Conservation (phyloP, 2,113 vertebrate genomes). For the Anser brachyrhynchus region DNA sequence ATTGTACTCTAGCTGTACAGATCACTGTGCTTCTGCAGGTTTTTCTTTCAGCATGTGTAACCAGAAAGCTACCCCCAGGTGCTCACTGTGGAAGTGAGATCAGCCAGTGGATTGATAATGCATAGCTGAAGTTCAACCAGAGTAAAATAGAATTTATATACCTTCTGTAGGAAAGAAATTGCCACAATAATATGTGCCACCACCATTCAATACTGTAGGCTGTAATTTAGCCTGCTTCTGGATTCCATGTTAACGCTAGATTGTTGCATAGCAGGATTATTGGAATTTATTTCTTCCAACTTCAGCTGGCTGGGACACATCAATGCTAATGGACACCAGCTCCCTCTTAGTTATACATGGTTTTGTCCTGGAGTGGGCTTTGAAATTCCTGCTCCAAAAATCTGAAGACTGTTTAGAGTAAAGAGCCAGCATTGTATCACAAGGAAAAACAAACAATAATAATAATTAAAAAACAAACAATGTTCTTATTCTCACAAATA, state of each 20-base stretch:
- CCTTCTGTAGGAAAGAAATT: background rate
- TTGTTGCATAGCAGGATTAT: background rate
- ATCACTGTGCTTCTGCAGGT: background rate
- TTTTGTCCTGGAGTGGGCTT: background rate
- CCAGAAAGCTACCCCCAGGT: background rate
- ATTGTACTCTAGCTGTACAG: background rate
- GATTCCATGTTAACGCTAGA: background rate
- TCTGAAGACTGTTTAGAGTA: background rate
- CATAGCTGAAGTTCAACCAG: background rate
- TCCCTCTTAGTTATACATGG: background rate
- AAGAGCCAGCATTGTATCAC: background rate
- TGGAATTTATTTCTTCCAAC: background rate
- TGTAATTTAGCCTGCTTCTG: background rate
- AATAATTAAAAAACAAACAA: background rate
- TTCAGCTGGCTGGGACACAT: background rate
- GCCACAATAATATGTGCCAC: background rate
- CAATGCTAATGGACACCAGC: background rate
- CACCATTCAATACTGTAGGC: background rate
- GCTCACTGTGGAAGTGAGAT: background rate
- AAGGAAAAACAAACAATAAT: background rate
- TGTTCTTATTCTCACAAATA: background rate
- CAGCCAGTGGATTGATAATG: background rate
- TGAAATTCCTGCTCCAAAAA: slow-evolving; percentile 6
- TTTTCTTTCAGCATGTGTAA: background rate
- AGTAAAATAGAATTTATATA: background rate